phyloP scores from a whole-genome alignment of 53 echinoderm and acorn worm genomes.

The Crossaster papposus region DNA sequence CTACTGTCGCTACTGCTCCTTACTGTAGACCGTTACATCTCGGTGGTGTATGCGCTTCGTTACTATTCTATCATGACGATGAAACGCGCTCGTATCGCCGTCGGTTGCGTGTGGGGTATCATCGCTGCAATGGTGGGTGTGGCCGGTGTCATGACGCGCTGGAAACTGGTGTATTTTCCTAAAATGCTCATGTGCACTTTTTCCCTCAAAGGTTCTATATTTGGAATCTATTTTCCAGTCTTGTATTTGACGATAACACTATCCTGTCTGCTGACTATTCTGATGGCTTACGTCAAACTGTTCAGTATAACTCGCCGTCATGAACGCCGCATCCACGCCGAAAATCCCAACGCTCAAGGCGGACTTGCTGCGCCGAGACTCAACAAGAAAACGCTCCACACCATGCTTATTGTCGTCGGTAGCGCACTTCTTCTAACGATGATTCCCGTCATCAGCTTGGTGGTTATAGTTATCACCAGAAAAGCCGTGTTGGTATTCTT shows the following conservation, averaged over 20 bases:
- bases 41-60: constrained; percentile 26
- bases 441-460: neutral
- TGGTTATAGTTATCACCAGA: neutral
- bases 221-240: neutral
- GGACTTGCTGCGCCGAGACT: neutral
- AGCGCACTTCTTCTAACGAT: neutral
- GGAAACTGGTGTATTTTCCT: neutral
- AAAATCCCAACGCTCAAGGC: neutral
- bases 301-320: constrained; percentile 24
- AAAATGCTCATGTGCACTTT: neutral
- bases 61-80: constrained; percentile 20
- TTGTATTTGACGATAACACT: neutral
- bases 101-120: constrained; percentile 12
- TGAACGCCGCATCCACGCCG: constrained; percentile 25
- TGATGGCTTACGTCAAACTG: constrained; percentile 20
- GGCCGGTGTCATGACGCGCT: neutral
- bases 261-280: neutral
- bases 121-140: neutral
- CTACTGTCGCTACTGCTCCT: constrained; percentile 20
- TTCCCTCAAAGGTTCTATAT: neutral
- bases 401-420: neutral
- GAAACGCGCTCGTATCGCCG: constrained; percentile 4
- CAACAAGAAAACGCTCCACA: constrained; percentile 21
- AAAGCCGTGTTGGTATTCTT: neutral
- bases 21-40: constrained; percentile 24